Conservation (phyloP, 2,797 vertebrate species). For the Galago senegalensis region DNA sequence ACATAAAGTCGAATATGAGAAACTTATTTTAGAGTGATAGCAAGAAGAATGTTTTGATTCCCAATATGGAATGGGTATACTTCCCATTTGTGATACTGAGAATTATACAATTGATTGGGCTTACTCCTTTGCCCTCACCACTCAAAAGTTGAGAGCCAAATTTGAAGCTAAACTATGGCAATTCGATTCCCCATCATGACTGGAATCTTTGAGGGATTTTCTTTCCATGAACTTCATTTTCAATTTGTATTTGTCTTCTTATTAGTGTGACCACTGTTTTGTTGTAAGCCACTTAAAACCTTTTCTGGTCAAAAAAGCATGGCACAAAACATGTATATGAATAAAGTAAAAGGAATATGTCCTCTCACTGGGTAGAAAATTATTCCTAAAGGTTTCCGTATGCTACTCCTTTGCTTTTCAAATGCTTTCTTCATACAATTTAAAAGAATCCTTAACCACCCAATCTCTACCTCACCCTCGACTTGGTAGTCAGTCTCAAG, state of each 20-base stretch:
- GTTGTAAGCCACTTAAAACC: constrained; percentile 3
- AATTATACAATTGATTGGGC: not conserved
- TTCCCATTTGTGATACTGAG: not conserved
- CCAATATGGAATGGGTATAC: not conserved
- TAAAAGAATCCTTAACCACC: not conserved
- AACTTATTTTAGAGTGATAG: not conserved
- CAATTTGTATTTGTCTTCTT: constrained; percentile 12
- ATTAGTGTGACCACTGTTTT: constrained; percentile 43
- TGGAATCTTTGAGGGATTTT: not conserved
- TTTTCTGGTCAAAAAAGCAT: constrained; percentile 49
- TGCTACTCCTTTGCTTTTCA: constrained; percentile 3
- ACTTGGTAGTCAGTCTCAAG: not conserved
- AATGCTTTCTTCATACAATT: not conserved
- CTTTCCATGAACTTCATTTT: not conserved
- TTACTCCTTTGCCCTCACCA: constrained; percentile 26
- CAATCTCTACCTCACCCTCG: not conserved
- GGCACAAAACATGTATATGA: not conserved
- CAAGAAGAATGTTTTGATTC: not conserved
- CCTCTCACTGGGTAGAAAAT: not conserved
- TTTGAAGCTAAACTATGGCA: not conserved
- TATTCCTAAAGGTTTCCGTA: not conserved
- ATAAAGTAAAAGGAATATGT: constrained; percentile 39
- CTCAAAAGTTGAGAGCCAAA: not conserved
- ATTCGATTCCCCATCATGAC: not conserved
- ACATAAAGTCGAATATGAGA: not conserved